These are phyloP conservation scores for Unio delphinus DNA, from an alignment of 2,888 invertebrate species.

Conservation along the genomic window DNA sequence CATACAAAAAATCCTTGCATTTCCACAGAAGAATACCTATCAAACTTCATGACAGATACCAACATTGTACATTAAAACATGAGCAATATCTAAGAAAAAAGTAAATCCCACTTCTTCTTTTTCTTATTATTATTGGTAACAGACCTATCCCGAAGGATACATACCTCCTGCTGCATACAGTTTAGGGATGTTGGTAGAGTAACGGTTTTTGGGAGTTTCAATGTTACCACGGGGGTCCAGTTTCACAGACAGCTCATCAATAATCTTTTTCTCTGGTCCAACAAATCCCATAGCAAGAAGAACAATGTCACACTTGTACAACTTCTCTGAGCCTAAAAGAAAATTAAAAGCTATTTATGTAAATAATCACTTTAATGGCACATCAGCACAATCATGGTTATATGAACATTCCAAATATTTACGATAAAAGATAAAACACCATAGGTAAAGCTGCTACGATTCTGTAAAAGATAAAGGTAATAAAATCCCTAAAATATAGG, in stretches of 20 bases:
- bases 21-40: no score
- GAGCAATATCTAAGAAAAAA: no score
- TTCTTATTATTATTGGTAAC: neutral
- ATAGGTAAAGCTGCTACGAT: no score
- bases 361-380: no score
- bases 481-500: no score
- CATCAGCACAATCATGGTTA: no score
- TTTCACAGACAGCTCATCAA: constrained; percentile 83
- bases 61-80: no score
- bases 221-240: constrained; percentile 94
- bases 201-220: constrained; percentile 83
- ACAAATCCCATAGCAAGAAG: constrained; percentile 99
- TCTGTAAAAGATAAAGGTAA: no score
- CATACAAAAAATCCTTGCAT: no score
- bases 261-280: constrained; percentile 92
- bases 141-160: neutral
- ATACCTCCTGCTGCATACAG: constrained; percentile 95
- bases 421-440: no score
- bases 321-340: constrained; percentile 70
- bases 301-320: constrained; percentile 90
- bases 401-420: neutral
- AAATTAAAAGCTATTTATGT: neutral
- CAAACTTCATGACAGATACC: no score
- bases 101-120: neutral
- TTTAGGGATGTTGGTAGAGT: constrained; percentile 84